These are phyloP conservation scores for Micromys minutus DNA, from an alignment of 2,113 vertebrate genomes.

Conservation along the genomic window DNA sequence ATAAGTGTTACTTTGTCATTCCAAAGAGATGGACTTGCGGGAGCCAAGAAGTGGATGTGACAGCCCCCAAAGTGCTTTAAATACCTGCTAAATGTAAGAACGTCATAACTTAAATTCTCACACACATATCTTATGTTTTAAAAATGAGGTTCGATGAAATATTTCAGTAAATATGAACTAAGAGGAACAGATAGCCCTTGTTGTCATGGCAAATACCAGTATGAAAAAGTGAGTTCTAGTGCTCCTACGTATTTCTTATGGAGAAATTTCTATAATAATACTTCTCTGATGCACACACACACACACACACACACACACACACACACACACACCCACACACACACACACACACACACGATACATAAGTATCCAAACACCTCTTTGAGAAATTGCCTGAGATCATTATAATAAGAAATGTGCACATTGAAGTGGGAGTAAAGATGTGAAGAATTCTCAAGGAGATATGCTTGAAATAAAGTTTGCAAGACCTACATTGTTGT, in stretches of 20 bases:
- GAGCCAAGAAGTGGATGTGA: background rate
- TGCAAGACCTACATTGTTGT: background rate
- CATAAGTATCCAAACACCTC: background rate
- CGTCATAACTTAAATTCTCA: background rate
- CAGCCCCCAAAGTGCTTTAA: background rate
- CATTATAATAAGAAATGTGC: background rate
- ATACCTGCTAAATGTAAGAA: background rate
- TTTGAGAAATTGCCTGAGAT: background rate
- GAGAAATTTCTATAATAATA: background rate
- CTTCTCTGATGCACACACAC: too few species aligned
- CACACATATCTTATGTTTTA: background rate
- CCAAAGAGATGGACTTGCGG: background rate
- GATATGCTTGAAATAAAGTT: background rate
- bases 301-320: background rate
- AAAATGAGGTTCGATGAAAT: background rate
- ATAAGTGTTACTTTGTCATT: background rate
- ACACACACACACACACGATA: background rate
- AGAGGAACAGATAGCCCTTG: background rate
- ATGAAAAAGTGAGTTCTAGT: background rate
- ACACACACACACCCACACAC: background rate
- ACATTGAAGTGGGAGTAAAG: background rate
- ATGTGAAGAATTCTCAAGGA: background rate
- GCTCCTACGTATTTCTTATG: background rate
- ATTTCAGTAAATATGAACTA: background rate
- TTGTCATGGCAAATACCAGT: background rate